Conservation (phyloP, 2,113 vertebrate genomes). For the Bufo bufo region DNA sequence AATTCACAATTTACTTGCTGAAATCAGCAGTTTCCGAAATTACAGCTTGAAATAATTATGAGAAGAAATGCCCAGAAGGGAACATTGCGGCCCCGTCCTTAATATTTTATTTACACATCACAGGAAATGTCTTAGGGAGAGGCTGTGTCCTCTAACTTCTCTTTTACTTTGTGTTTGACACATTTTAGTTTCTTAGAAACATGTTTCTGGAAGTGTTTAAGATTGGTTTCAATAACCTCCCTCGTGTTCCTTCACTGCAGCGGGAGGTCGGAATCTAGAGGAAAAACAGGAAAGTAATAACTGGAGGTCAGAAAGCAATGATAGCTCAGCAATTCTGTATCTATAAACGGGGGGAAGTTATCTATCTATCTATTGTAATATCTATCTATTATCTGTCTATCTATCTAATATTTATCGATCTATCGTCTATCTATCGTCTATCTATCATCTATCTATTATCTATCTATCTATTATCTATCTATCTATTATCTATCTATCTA, state of each 20-base stretch:
- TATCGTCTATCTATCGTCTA: neutral
- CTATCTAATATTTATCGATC: neutral
- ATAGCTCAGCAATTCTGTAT: neutral
- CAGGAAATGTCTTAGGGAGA: slow-evolving; percentile 30
- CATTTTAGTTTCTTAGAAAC: neutral
- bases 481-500: neutral
- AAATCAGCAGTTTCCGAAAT: slow-evolving; percentile 8
- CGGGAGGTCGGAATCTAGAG: neutral
- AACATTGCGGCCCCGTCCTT: neutral
- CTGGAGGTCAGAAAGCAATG: neutral
- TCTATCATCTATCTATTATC: slow-evolving; percentile 8
- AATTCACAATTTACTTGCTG: neutral
- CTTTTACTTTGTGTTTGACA: slow-evolving; percentile 2
- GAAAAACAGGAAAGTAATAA: neutral
- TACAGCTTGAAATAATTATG: slow-evolving; percentile 40
- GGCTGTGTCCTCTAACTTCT: neutral
- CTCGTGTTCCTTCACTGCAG: neutral
- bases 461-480: slow-evolving; percentile 10
- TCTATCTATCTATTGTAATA: neutral
- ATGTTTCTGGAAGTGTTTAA: slow-evolving; percentile 8
- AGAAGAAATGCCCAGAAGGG: slow-evolving; percentile 4
- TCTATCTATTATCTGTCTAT: neutral
- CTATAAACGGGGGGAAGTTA: neutral
- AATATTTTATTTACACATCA: slow-evolving; percentile 14
- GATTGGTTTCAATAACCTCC: slow-evolving; percentile 11